Evolutionary conservation across 2,797 vertebrate genomes (phyloP).

Genomic region (Acropternis orthonyx): DNA sequence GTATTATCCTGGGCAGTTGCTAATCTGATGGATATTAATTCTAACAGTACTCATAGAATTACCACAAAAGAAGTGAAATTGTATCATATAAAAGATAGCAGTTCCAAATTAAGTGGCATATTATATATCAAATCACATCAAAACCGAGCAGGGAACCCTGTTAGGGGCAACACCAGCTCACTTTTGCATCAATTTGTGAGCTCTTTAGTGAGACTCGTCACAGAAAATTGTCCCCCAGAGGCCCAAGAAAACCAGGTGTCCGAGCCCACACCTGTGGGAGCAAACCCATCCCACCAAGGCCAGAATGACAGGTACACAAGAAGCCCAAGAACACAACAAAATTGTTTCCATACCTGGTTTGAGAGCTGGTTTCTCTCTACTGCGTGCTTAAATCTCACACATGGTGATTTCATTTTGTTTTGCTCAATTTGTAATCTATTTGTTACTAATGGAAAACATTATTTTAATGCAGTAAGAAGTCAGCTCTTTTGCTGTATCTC

Average conservation of each 20-base stretch:
- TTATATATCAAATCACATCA: constrained; percentile 9
- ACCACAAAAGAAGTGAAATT: not conserved
- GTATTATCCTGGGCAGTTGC: constrained; percentile 37
- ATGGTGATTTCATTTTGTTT: not conserved
- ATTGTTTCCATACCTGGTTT: not conserved
- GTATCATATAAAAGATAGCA: constrained; percentile 56
- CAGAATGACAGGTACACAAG: not conserved
- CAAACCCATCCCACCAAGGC: not conserved
- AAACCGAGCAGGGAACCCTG: not conserved
- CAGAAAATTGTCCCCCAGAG: not conserved
- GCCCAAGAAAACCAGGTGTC: not conserved
- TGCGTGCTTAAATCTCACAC: not conserved
- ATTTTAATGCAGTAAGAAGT: constrained; percentile 37
- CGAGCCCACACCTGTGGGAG: not conserved
- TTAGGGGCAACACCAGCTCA: not conserved
- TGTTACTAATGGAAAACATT: constrained; percentile 51
- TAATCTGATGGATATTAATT: constrained; percentile 66
- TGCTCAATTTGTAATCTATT: constrained; percentile 40
- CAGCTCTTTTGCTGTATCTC: not conserved
- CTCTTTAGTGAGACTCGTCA: not conserved
- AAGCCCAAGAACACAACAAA: not conserved
- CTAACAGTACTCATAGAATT: constrained; percentile 37
- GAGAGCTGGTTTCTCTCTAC: constrained; percentile 36
- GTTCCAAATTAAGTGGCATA: constrained; percentile 33
- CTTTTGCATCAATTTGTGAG: not conserved